Evolutionary conservation across 2,113 vertebrate genomes (phyloP).

Genomic region (Psittacula cyanocephala): DNA sequence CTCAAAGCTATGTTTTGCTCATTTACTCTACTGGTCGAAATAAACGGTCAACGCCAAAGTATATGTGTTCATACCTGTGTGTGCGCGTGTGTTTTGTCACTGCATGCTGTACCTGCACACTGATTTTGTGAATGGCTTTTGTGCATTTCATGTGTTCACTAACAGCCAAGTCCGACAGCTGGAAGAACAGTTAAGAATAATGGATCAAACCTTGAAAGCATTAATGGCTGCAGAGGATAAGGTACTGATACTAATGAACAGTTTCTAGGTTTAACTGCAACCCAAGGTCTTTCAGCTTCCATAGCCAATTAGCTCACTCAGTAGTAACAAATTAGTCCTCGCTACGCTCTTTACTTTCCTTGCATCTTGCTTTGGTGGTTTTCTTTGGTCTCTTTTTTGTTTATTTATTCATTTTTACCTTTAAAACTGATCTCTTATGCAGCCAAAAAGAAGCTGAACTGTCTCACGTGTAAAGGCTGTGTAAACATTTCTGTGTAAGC

Average conservation of each 20-base stretch:
- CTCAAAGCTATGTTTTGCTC: slow-evolving; percentile 52
- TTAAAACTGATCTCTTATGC: slow-evolving; percentile 63
- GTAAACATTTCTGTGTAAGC: slow-evolving; percentile 18
- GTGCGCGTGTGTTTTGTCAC: slow-evolving; percentile 69
- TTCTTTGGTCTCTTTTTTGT: slow-evolving; percentile 60
- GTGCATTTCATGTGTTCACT: slow-evolving; percentile 88
- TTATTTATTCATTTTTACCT: slow-evolving; percentile 65
- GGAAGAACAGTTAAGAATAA: slow-evolving; percentile 91
- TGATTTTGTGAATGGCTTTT: slow-evolving; percentile 91
- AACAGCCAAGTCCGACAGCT: slow-evolving; percentile 89
- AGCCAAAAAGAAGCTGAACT: slow-evolving; percentile 75
- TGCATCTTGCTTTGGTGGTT: slow-evolving; percentile 73
- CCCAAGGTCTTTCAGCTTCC: slow-evolving; percentile 67
- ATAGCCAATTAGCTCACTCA: slow-evolving; percentile 47
- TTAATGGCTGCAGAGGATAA: slow-evolving; percentile 88
- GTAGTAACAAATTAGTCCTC: slow-evolving; percentile 41
- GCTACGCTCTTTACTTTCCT: slow-evolving; percentile 57
- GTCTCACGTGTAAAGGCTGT: not conserved
- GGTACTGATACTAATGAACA: slow-evolving; percentile 85
- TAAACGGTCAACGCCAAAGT: not conserved
- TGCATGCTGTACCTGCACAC: slow-evolving; percentile 83
- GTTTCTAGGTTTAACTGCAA: slow-evolving; percentile 68
- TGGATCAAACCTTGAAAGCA: slow-evolving; percentile 96
- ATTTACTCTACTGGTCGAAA: not conserved
- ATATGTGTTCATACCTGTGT: slow-evolving; percentile 29